Base-by-base conservation (phyloP, 2,797 vertebrate genomes). In the Siniperca obscura region DNA sequence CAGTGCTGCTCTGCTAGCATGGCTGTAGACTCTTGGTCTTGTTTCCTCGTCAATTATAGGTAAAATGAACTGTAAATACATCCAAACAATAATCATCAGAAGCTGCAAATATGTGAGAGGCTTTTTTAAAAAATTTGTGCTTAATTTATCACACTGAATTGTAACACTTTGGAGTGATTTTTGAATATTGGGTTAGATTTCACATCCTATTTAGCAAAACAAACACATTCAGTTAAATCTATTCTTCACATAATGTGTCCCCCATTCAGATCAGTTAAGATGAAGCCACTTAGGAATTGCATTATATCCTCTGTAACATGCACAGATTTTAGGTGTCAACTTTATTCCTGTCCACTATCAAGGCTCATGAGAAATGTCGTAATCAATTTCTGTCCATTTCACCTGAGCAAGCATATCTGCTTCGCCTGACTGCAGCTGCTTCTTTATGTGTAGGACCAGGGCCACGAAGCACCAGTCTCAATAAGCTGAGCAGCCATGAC, bases 381-480 rank as follows among this genome's bases (percentile, higher is more conserved):
- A 38, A 64, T 48, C 40, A 30, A 17, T 72, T 38, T 53, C 38
- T 46, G 62, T 72, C 36, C 53, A 25, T 60, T 65, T 76, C 74
- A 76, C 67, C 68, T 53, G 74, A 60, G 73, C 6, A 50, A 59
- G 60, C 30, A 40, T 6, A 30, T 64, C 50, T 64, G 30, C 19
- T 65, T 10, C 2, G 40, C 48, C 59, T 38, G 60, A 38, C 68
- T 30, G 60, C 21, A 9, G 61, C 60, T 46, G 14, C 34, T 7
- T 14, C 13, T 46, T 25, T 6, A 19, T 46, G 34, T n/a, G 27
- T 19, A 38, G 57, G 19, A 57, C 13, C 4, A 22, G 62, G n/a
- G 21, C 42, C 59, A 14, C 10, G 0, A 38, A 36, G 44, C 50
- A 42, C 27, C 25, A 21, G 17, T 40, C 56, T 52, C 12, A 59